Base-by-base conservation (phyloP, 2,113 vertebrate genomes). In the Podilymbus podiceps region DNA sequence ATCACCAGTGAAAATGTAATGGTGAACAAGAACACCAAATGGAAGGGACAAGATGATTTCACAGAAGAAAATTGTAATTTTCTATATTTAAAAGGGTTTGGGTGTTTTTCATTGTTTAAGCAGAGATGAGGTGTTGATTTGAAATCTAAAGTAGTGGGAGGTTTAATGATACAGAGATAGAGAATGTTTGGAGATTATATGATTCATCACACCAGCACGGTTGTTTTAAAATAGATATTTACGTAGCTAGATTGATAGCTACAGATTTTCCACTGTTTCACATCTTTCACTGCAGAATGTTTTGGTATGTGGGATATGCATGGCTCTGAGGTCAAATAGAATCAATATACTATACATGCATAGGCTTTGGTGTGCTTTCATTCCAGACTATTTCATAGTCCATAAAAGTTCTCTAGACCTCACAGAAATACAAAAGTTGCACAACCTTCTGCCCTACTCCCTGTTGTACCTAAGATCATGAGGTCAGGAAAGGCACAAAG, bases 151-250 rank as follows among this genome's bases (percentile, higher is more conserved):
- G 31, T 24, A 62, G 31, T 47, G 30, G 46, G 46, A 78, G n/a
- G 19, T 64, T 95, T 93, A 81, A 79, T 52, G 46, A 62, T 38
- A 47, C 27, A 72, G 35, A 52, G 12, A 78, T 6, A 86, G 31
- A 69, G 30, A 82, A 62, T 31, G 10, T 85, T 92, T 77, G 60
- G 25, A 78, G 42, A 75, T 53, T 55, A 24, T 22, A 69, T n/a
- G 9, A 94, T 47, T 89, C 63, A 71, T 68, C 25, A 80, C 19
- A 76, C 22, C 24, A 83, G 10, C 9, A 62, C 13, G 16, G 6
- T 20, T 64, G 15, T 63, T 96, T 91, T 94, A 82, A 89, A 88
- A 46, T 28, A 73, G 33, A 4, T 60, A 64, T 35, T 71, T 81
- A 83, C 3, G 7, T n/a, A 67, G 33, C 17, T 42, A 49, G 40